phyloP scores from a whole-genome alignment of 2,888 invertebrate species.

The Limnephilus lunatus region DNA sequence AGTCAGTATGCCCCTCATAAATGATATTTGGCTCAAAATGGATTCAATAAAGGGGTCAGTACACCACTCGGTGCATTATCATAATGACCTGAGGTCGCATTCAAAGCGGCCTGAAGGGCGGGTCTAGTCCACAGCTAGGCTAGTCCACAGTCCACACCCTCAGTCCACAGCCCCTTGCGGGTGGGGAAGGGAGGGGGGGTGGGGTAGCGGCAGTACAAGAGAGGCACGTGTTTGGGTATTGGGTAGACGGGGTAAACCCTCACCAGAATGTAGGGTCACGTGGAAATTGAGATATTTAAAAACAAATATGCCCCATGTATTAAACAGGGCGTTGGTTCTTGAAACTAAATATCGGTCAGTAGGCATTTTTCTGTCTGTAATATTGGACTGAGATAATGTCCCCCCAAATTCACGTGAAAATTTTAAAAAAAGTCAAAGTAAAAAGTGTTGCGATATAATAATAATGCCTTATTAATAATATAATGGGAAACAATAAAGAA shows the following conservation, averaged over 20 bases:
- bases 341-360: background rate
- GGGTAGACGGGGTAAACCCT: background rate
- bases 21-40: background rate
- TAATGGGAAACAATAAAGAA: too few species aligned
- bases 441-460: too few species aligned
- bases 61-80: conserved; percentile 11
- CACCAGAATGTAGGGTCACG: background rate
- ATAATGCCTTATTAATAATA: too few species aligned
- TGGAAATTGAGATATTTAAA: background rate
- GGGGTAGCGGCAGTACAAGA: background rate
- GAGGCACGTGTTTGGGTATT: background rate
- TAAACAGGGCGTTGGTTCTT: background rate
- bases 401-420: too few species aligned
- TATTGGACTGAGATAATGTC: background rate
- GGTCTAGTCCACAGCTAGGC: background rate
- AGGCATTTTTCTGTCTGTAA: background rate
- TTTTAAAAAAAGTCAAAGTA: too few species aligned
- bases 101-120: conserved; percentile 6
- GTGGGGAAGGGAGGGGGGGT: background rate
- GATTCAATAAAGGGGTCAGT: background rate
- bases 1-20: background rate
- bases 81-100: conserved; percentile 10
- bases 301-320: background rate
- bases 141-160: background rate
- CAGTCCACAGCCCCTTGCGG: background rate